Base-by-base conservation (phyloP, 37 sponge, comb jelly and placozoan species). In the Beroe ovata region DNA sequence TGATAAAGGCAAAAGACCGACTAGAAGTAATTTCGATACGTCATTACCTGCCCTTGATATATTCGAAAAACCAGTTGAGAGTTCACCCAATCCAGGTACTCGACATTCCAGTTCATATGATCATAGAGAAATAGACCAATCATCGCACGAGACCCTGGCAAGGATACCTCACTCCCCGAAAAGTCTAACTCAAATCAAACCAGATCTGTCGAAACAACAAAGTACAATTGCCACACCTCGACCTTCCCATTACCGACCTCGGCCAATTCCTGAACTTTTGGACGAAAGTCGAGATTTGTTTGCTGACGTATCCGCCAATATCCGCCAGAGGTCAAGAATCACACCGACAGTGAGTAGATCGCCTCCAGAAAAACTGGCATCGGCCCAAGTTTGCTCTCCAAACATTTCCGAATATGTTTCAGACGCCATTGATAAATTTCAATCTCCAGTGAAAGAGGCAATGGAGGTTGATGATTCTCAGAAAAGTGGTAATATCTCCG, bases 241-340 rank as follows among this genome's bases (percentile, higher is more conserved):
- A 30, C 32, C 14, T 30, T 26, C 35, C 2, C 1, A 30, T 30
- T 1, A 18, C 1, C 25, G 34, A 37, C 2, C 2, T 34, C 18
- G 33, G 3, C 69, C 33, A 33, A 66, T 34, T 11, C 30, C 30
- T 26, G 33, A 34, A 3, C 4, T 29, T 11, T 11, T 66, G 69
- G 69, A 66, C 16, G 69, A 66, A 30, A 66, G 35, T 30, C 69
- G 69, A 34, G 69, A 66, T 66, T 33, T 66, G 33, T 66, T 66
- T 16, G 29, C 35, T 29, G 69, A 47, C 11, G 54, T 16, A 6
- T 11, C 54, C 54, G 11, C 54, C 11, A 6, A 6, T 47, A 6
- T 11, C 11, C 54, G 11, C 54, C 6, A 16, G 54, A 47, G 6
- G 11, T 47, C 54, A 11, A 11, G 11, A 11, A 11, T 11, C 6